Percentiles rank a stretch among this genome's conserved stretches.
These are phyloP conservation scores for Turdus rufiventris DNA, from an alignment of 2,113 vertebrate genomes.

Conservation along the genomic window DNA sequence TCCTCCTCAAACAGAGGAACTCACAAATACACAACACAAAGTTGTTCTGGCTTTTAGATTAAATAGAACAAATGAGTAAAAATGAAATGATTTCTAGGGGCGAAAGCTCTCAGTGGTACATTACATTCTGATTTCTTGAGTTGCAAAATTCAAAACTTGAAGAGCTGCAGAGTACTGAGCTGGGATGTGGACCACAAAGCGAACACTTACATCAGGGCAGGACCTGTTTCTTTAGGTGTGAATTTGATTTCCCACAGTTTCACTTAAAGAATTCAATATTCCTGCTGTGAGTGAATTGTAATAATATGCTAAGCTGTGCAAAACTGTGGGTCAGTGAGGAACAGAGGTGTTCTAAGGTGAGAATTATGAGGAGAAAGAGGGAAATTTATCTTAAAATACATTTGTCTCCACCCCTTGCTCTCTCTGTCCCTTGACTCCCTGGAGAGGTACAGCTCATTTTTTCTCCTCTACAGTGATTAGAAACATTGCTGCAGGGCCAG, in stretches of 20 bases:
- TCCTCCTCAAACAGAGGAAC: background rate
- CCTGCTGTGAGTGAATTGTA: background rate
- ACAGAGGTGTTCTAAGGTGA: background rate
- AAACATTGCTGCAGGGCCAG: background rate
- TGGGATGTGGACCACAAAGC: background rate
- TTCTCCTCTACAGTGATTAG: background rate
- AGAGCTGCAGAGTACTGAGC: background rate
- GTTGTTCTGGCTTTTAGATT: background rate
- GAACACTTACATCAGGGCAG: background rate
- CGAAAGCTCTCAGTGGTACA: background rate
- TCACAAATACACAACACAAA: background rate
- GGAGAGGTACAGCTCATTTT: background rate
- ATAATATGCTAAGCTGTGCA: constrained; percentile 13
- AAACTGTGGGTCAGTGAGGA: constrained; percentile 10
- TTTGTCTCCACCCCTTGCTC: background rate
- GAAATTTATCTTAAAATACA: background rate
- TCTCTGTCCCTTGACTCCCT: background rate
- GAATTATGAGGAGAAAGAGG: background rate
- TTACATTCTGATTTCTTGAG: background rate
- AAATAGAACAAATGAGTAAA: background rate
- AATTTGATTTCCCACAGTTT: background rate
- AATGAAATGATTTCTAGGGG: background rate
- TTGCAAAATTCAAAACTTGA: background rate
- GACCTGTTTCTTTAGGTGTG: background rate
- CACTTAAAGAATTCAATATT: background rate